Evolutionary conservation across 2,113 vertebrate genomes (phyloP).

Genomic region (Oplegnathus fasciatus): DNA sequence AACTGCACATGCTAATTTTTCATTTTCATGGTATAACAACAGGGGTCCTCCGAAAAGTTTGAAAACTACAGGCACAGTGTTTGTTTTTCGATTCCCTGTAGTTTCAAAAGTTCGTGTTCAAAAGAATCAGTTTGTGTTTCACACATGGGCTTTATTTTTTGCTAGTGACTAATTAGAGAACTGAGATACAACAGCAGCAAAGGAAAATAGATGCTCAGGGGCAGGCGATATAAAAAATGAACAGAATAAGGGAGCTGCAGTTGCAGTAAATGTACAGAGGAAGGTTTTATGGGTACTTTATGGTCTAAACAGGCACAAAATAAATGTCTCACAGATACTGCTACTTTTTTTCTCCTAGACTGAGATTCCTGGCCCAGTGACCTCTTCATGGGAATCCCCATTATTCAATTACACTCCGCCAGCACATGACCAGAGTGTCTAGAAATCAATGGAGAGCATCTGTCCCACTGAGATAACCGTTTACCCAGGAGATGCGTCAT

Average conservation of each 20-base stretch:
- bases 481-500: constrained; percentile 64
- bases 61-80: constrained; percentile 18
- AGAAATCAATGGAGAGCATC: constrained; percentile 77
- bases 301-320: background rate
- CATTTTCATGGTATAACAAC: constrained; percentile 5
- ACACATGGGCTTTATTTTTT: constrained; percentile 23
- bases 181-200: constrained; percentile 20
- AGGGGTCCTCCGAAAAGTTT: constrained; percentile 22
- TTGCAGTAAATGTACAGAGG: background rate
- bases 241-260: background rate
- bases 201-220: background rate
- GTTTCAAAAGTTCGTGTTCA: constrained; percentile 11
- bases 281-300: background rate
- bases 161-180: constrained; percentile 36
- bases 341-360: background rate
- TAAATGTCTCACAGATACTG: background rate
- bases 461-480: constrained; percentile 72
- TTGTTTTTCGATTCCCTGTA: constrained; percentile 26
- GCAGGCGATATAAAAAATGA: background rate
- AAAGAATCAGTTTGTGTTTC: constrained; percentile 5
- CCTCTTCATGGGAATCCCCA: constrained; percentile 64
- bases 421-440: constrained; percentile 40
- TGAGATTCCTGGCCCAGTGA: constrained; percentile 44
- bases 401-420: constrained; percentile 62
- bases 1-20: background rate